Conservation (phyloP, 1,140 invertebrate genomes). For the Zelostemma sp. region DNA sequence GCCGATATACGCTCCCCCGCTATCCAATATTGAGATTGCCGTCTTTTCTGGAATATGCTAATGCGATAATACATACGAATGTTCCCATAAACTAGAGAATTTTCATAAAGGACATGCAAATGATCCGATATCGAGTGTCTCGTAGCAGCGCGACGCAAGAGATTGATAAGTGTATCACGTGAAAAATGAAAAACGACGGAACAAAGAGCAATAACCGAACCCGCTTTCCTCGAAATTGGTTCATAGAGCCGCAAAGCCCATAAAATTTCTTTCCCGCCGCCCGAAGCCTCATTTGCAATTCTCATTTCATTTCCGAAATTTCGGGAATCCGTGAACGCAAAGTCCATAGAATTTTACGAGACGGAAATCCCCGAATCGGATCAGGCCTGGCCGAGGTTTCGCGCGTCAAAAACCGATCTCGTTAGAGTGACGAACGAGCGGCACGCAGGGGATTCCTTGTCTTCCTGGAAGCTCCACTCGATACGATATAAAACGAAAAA, state of each 20-base stretch:
- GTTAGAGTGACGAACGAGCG: constrained; percentile 53
- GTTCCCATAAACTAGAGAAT: constrained; percentile 71
- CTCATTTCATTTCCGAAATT: neutral
- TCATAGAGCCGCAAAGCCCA: constrained; percentile 26
- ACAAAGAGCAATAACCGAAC: constrained; percentile 47
- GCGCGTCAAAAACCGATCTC: constrained; percentile 46
- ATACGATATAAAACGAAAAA: constrained; percentile 68
- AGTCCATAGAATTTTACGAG: constrained; percentile 34
- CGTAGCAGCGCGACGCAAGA: constrained; percentile 34
- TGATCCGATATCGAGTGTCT: constrained; percentile 66
- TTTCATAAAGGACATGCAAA: constrained; percentile 72
- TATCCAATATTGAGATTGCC: constrained; percentile 72
- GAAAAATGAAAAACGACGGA: constrained; percentile 35
- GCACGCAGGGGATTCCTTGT: constrained; percentile 37
- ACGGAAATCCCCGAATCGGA: constrained; percentile 31
- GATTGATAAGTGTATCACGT: constrained; percentile 46
- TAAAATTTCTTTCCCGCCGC: constrained; percentile 35
- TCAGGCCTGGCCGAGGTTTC: constrained; percentile 27
- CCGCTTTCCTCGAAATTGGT: constrained; percentile 41
- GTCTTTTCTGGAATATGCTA: constrained; percentile 70
- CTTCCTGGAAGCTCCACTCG: constrained; percentile 44
- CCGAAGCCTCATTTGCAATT: neutral
- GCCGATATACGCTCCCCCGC: constrained; percentile 59
- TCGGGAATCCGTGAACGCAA: neutral
- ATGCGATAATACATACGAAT: constrained; percentile 71